These are phyloP conservation scores for Dendrophyllia cribrosa DNA, from an alignment of 64 coral and sea anemone genomes.

Conservation along the genomic window DNA sequence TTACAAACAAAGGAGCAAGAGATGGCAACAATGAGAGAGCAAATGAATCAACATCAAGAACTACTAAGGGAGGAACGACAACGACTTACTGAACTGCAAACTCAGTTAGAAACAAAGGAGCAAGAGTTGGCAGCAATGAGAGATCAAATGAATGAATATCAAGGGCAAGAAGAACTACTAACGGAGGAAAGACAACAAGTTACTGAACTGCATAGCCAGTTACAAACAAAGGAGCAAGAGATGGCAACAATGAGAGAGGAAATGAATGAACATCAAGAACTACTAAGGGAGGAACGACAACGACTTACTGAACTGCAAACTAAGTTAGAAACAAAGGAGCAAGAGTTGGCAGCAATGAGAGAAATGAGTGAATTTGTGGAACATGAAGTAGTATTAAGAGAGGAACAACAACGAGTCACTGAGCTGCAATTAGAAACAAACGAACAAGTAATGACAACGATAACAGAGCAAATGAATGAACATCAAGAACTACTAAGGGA, in stretches of 20 bases:
- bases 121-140: not conserved
- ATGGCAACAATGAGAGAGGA: too few species aligned
- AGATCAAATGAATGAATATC: not conserved
- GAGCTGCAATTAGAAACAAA: not conserved
- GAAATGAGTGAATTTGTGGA: too few species aligned
- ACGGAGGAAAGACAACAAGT: not conserved
- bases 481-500: not conserved
- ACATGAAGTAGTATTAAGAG: too few species aligned
- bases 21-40: not conserved
- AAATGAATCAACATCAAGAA: not conserved
- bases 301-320: not conserved
- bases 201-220: too few species aligned
- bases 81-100: not conserved
- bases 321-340: not conserved
- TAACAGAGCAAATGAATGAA: not conserved
- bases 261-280: not conserved
- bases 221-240: too few species aligned
- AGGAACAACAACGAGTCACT: not conserved
- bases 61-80: too few species aligned
- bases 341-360: too few species aligned
- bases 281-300: too few species aligned
- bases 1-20: not conserved
- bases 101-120: not conserved
- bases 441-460: not conserved
- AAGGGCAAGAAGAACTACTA: too few species aligned